A percentile compares a stretch with the other conserved stretches of the same genome.
These are phyloP conservation scores for Nemopilema nomurai DNA, from an alignment of 30 jellyfish, hydroid and myxozoan genomes.

Conservation along the genomic window DNA sequence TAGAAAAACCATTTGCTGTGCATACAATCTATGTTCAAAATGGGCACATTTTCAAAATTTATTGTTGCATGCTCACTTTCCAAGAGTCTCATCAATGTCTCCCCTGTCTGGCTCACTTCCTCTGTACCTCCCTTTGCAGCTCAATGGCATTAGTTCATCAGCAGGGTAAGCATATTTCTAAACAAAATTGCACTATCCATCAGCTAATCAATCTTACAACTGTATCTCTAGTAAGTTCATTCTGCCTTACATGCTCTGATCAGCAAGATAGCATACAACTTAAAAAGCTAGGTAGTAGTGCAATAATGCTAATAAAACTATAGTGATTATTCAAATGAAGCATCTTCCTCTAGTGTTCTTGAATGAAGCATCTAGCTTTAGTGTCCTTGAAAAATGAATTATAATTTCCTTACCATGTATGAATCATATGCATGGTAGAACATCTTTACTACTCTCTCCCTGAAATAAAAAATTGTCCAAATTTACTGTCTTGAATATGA, in stretches of 20 bases:
- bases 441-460: slow-evolving; percentile 82
- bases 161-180: slow-evolving; percentile 96
- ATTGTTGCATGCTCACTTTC: slow-evolving; percentile 75
- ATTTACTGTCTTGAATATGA: too few species aligned
- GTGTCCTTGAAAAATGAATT: too few species aligned
- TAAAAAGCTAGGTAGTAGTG: background rate
- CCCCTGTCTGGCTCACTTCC: slow-evolving; percentile 96
- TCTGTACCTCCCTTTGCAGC: slow-evolving; percentile 96
- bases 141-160: slow-evolving; percentile 96
- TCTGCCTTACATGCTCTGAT: too few species aligned
- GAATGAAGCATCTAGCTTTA: too few species aligned
- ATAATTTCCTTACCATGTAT: slow-evolving; percentile 69
- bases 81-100: slow-evolving; percentile 92
- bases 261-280: too few species aligned
- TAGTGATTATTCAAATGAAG: too few species aligned
- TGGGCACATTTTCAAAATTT: background rate
- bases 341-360: too few species aligned
- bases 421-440: slow-evolving; percentile 90
- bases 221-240: background rate
- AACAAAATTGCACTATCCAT: background rate
- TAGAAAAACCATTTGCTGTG: too few species aligned
- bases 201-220: background rate
- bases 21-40: too few species aligned
- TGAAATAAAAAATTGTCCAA: slow-evolving; percentile 9
- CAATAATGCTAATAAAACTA: too few species aligned